Evolutionary conservation across 1,140 invertebrate genomes (phyloP).

Genomic region (Drosophila guanche): DNA sequence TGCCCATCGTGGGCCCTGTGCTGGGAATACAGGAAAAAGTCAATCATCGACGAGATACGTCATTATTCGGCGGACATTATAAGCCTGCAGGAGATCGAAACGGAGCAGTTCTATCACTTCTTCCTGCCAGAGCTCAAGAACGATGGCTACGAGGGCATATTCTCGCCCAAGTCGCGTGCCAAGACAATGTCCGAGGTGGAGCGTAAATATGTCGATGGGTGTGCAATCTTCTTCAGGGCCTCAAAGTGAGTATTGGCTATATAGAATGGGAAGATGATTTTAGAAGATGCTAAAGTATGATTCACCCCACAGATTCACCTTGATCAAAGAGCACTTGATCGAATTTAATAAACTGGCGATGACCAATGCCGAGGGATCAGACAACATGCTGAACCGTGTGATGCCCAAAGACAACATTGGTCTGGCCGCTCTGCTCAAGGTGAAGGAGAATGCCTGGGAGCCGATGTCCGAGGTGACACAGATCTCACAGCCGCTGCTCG

Average conservation of each 20-base stretch:
- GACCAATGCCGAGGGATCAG: constrained; percentile 98
- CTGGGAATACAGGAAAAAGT: constrained; percentile 99
- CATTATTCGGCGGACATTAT: constrained; percentile 99
- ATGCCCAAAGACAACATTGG: constrained; percentile 99
- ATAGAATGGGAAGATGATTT: not conserved
- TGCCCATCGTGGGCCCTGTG: constrained; percentile 98
- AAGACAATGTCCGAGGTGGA: constrained; percentile 99
- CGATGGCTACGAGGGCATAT: constrained; percentile 98
- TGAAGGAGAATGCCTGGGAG: constrained; percentile 97
- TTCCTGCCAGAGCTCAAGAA: constrained; percentile 97
- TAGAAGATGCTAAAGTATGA: not conserved
- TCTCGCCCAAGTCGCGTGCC: constrained; percentile 98
- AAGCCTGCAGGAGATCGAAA: constrained; percentile 98
- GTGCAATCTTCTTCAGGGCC: constrained; percentile 98
- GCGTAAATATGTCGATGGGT: constrained; percentile 98
- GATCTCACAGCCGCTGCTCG: constrained; percentile 93
- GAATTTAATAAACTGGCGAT: constrained; percentile 99
- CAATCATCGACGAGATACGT: constrained; percentile 98
- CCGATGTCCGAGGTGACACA: constrained; percentile 90
- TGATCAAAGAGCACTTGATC: constrained; percentile 97
- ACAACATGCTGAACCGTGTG: constrained; percentile 99
- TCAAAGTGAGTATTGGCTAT: constrained; percentile 89
- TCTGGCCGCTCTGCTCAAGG: constrained; percentile 96
- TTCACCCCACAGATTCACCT: constrained; percentile 89
- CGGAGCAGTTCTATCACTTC: constrained; percentile 99